Base-by-base conservation (phyloP, 2,797 vertebrate species). In the Clarias laeviceps region DNA sequence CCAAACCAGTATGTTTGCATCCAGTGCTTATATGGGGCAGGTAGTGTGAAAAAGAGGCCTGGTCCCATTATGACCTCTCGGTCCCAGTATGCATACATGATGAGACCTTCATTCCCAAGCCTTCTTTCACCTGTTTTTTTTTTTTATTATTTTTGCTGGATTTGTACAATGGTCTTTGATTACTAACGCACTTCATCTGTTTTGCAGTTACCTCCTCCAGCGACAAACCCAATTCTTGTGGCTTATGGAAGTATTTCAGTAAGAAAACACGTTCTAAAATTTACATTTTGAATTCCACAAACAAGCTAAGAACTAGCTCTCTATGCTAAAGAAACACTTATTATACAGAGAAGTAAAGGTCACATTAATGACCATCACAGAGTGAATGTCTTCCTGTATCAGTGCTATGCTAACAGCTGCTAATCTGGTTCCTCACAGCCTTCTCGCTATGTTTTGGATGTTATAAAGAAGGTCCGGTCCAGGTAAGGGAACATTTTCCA, bases 401-500 rank as follows among this genome's bases (percentile, higher is more conserved):
- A 17, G 2, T 73, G 24, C 45, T 64, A 14, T 78, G 40, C 3
- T 80, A 80, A 88, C 56, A 27, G 22, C 7, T 32, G 37, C 24
- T 34, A 66, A n/a, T 85, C 29, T 72, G 40, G 34, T 88, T 66
- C 1, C 86, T 91, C 91, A 18, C 86, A 99, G 98, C 96, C 97
- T 20, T 95, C 97, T 14, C 94, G 91, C 0, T 98, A 99, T 0
- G 96, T 99, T n/a, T 89, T 99, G 29, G 97, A 99, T 57, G 96
- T 98, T 78, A 95, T 99, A 87, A 98, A 95, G 94, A 98, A 98
- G 87, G 96, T 99, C 91, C 94, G 93, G 88, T 99, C 97, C 0
- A 99, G 98, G 98, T 99, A 88, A 95, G 93, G 29, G 2, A 45
- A 50, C n/a, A 29, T 22, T 27, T 80, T 40, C 22, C 3, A 32